Conservation (phyloP, 2,888 invertebrate species). For the Parnassius apollo region DNA sequence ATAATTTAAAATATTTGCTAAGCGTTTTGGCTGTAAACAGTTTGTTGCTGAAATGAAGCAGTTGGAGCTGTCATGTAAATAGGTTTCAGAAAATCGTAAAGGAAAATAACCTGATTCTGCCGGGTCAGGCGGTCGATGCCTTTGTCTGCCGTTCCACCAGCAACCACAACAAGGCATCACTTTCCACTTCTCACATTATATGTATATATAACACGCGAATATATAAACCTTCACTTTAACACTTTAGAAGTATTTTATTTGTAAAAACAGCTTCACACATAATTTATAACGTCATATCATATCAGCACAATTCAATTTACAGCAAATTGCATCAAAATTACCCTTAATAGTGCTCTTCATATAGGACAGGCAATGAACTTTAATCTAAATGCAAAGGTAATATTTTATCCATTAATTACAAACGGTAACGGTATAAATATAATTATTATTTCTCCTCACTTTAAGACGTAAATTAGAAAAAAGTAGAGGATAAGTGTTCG, state of each 20-base stretch:
- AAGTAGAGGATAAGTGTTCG: conserved; percentile 34
- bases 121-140: conserved; percentile 71
- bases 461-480: conserved; percentile 8
- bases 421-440: too few relatives aligned
- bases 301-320: conserved; percentile 15
- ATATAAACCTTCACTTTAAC: neutral
- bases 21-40: too few relatives aligned
- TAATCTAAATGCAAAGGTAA: neutral
- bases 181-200: conserved; percentile 30
- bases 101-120: conserved; percentile 56
- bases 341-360: conserved; percentile 2
- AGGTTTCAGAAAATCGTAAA: conserved; percentile 2
- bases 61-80: neutral
- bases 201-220: neutral
- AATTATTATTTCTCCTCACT: neutral
- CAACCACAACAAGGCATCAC: conserved; percentile 76
- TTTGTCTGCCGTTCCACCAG: conserved; percentile 76
- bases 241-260: neutral
- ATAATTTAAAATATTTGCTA: too few relatives aligned
- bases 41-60: too few relatives aligned
- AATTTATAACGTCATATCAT: conserved; percentile 2
- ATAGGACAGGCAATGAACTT: neutral
- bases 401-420: neutral
- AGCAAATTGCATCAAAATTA: conserved; percentile 12
- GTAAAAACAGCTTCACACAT: neutral